Evolutionary conservation across 1,140 invertebrate species (phyloP), one percentile per base, ranked within the genome.

Genomic region (Bemisia tabaci): DNA sequence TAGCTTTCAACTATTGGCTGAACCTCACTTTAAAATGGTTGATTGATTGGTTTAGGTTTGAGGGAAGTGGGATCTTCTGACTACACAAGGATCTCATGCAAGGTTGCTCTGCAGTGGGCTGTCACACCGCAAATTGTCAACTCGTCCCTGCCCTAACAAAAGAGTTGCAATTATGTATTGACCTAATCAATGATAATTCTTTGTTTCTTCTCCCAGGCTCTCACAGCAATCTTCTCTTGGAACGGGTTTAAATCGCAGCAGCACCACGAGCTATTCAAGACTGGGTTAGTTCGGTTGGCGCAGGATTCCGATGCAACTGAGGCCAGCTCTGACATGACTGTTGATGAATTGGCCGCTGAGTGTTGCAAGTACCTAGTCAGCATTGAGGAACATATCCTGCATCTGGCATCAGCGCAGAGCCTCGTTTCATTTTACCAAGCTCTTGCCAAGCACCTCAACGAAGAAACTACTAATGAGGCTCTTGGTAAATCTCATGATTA

Each of bases 321-420:
- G n/a, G 33, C 5, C 5, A 48, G 17, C 17, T 5, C 5, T 5
- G 33, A 48, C 5, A 48, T 48, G 33, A 9, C 33, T 9, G 33
- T 64, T 60, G 58, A 68, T 59, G 60, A 64, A 59, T 33, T 68
- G 21, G 67, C 65, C 59, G 23, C 60, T 21, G 67, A 68, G 22
- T 62, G 63, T 61, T 23, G 63, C 27, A 39, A 67, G 62, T 69
- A 69, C 33, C 60, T 69, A 22, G 22, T 23, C 12, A 25, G 58
- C 12, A 67, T 63, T 33, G 67, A 69, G 59, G 48, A 39, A 12
- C 23, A 66, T 33, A 63, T 73, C 25, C 39, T 73, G 22, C 70
- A 73, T 68, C 58, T 74, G 26, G 64, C 67, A 12, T 67, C 71
- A 60, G 73, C 71, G 62, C 68, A 69, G 27, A 70, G 67, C 58